These are phyloP conservation scores for Chaunax sp. DNA, from an alignment of 2,797 vertebrate species.

Conservation along the genomic window DNA sequence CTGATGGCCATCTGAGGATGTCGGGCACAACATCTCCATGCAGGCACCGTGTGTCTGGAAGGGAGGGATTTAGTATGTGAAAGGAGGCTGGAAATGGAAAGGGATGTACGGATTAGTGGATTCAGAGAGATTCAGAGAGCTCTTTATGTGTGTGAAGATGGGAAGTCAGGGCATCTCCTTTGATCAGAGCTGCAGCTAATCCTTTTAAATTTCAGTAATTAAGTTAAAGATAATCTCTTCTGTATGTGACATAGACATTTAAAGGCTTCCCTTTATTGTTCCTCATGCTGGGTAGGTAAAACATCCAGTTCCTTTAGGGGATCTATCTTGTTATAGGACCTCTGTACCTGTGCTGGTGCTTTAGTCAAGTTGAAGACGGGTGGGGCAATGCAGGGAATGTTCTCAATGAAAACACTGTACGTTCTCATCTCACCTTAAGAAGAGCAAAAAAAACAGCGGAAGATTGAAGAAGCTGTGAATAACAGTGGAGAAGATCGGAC, in stretches of 20 bases:
- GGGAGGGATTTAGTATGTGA: slow-evolving; percentile 28
- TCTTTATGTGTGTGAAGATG: slow-evolving; percentile 38
- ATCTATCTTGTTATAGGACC: not conserved
- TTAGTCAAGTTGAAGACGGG: not conserved
- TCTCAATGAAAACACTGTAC: not conserved
- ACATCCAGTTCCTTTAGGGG: not conserved
- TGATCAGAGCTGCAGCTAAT: slow-evolving; percentile 63
- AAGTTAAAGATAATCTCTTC: slow-evolving; percentile 61
- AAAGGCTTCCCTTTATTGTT: slow-evolving; percentile 21
- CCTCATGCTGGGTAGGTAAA: not conserved
- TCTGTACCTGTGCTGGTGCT: slow-evolving; percentile 2
- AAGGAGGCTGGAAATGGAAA: slow-evolving; percentile 28
- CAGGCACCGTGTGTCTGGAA: slow-evolving; percentile 46
- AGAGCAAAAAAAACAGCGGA: not conserved
- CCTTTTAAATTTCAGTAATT: slow-evolving; percentile 57
- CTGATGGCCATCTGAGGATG: no score
- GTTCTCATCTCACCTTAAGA: not conserved
- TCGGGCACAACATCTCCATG: slow-evolving; percentile 33
- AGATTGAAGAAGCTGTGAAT: not conserved
- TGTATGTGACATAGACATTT: slow-evolving; percentile 36
- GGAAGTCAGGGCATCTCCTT: slow-evolving; percentile 43
- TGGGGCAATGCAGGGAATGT: not conserved
- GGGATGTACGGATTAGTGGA: slow-evolving; percentile 47
- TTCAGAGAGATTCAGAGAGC: slow-evolving; percentile 48
- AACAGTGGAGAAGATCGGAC: no score